Conservation (phyloP, 2,113 vertebrate genomes). For the Pungitius pungitius region DNA sequence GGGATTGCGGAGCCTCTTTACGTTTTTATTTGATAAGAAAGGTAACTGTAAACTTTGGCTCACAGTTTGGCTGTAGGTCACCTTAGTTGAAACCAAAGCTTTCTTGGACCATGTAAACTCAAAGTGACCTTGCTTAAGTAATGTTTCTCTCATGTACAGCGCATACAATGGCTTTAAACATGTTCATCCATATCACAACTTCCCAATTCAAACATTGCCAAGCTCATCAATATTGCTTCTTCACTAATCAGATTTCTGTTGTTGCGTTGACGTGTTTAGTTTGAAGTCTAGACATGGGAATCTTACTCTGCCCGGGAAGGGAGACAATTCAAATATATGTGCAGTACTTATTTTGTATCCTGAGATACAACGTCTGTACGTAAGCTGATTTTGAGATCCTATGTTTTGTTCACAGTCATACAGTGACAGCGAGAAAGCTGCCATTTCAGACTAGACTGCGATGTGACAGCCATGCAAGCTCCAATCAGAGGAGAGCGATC, state of each 20-base stretch:
- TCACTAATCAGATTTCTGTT: conserved; percentile 5
- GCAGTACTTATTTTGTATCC: not conserved
- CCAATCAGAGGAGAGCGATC: conserved; percentile 33
- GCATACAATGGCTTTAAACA: conserved; percentile 35
- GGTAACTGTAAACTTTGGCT: conserved; percentile 43
- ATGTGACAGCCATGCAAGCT: conserved; percentile 45
- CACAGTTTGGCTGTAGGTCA: conserved; percentile 80
- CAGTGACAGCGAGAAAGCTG: conserved; percentile 53
- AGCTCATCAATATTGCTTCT: conserved; percentile 21
- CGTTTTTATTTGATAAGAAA: conserved; percentile 55
- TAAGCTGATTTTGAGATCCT: conserved; percentile 5
- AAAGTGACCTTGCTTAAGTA: conserved; percentile 87
- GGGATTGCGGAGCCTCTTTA: conserved; percentile 56
- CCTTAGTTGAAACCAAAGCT: conserved; percentile 86
- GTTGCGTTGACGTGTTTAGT: conserved; percentile 13
- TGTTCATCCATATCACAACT: conserved; percentile 30
- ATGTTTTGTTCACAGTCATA: conserved; percentile 27
- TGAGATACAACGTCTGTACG: not conserved
- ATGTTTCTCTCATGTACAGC: conserved; percentile 53
- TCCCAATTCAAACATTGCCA: conserved; percentile 15
- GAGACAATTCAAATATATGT: not conserved
- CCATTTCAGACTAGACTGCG: conserved; percentile 54
- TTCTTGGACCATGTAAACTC: conserved; percentile 83
- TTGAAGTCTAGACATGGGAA: conserved; percentile 22
- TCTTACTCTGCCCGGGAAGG: not conserved